Conservation (phyloP, 2,113 vertebrate genomes). For the Cepphus grylle region DNA sequence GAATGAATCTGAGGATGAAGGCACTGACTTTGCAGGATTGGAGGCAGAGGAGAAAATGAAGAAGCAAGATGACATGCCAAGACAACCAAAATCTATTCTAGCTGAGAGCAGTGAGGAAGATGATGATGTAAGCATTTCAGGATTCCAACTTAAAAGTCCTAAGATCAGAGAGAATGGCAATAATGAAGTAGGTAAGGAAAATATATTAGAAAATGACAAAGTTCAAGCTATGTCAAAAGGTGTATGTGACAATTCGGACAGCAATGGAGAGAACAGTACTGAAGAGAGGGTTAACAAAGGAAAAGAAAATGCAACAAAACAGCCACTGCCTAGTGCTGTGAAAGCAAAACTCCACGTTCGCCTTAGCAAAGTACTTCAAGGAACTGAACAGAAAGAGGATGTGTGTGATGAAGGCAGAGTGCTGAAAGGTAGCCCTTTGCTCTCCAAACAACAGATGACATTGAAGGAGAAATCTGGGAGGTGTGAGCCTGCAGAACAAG, state of each 20-base stretch:
- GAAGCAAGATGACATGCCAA: neutral
- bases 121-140: neutral
- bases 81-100: neutral
- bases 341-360: neutral
- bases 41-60: neutral
- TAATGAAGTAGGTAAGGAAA: neutral
- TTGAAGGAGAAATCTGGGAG: slow-evolving; percentile 39
- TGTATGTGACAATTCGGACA: neutral
- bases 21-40: neutral
- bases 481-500: slow-evolving; percentile 8
- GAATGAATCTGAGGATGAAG: neutral
- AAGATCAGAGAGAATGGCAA: neutral
- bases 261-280: slow-evolving; percentile 10
- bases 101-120: neutral
- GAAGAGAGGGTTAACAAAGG: neutral
- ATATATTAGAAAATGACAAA: neutral
- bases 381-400: neutral
- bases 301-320: neutral
- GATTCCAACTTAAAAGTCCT: neutral
- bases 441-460: slow-evolving; percentile 9
- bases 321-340: neutral
- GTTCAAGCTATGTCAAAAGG: neutral
- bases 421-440: neutral
- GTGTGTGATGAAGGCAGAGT: neutral
- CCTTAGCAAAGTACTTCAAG: neutral